Evolutionary conservation across 2,888 invertebrate species (phyloP), one percentile per base, ranked within the genome.

Genomic region (Meiosimyza decipiens): DNA sequence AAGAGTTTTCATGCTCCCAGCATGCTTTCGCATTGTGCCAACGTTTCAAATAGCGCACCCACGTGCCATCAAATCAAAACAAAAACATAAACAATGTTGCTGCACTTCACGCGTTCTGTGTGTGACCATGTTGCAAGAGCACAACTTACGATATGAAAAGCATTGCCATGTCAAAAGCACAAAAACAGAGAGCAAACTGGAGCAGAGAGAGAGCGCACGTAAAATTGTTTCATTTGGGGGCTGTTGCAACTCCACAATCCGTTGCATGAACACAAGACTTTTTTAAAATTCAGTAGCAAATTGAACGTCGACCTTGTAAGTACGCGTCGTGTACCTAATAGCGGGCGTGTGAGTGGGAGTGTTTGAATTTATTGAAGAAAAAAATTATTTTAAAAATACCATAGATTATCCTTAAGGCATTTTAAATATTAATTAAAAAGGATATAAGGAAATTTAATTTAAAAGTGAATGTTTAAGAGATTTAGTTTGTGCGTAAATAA

Each of bases 201-300:
- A 33, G 47, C 51, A 16, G n/a, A 55, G 13, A 55, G 13, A 62
- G 71, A 71, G 65, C 50, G 40, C 28, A 40, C 40, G 9, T 2
- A 40, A 40, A 40, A 40, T 7, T 33, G 28, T 33, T 57, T 22
- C 16, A 18, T 16, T 50, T 55, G 28, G 18, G 64, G 50, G n/a
- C 60, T 51, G 60, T 28, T n/a, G 63, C 54, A 54, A 71, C 63
- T 63, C 65, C 71, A 63, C 28, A 71, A 63, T 71, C 72, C 71
- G 40, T 13, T 54, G 33, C 54, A 28, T 28, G 22, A 59, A 57
- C n/a, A 40, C 47, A 74, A 71, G 75, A 67, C 69, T 9, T 40
- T 40, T 40, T 40, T 40, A 6, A 40, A 71, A 73, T 76, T 77
- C 75, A 79, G 79, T 79, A 78, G 77, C 75, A 76, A 78, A 77